These are phyloP conservation scores for Parnassius apollo DNA, from an alignment of 2,888 invertebrate species.

Conservation along the genomic window DNA sequence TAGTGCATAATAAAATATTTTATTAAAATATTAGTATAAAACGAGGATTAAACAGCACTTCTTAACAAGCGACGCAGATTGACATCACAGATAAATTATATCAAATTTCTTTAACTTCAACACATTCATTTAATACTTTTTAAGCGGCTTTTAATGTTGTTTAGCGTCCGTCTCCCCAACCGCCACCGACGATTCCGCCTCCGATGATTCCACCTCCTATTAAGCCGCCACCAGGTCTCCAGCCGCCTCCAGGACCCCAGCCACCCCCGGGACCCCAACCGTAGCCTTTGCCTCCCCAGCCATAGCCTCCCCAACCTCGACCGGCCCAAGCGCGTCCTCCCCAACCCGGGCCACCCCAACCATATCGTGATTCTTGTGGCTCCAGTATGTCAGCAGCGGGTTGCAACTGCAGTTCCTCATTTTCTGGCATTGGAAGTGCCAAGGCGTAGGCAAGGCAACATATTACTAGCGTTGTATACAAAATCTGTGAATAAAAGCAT, in stretches of 20 bases:
- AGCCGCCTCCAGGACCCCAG: background rate
- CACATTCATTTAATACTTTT: background rate
- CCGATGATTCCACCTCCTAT: background rate
- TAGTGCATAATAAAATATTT: no score
- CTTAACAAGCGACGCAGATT: background rate
- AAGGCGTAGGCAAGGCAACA: constrained; percentile 50
- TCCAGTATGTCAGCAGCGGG: constrained; percentile 16
- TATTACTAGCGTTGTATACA: constrained; percentile 45
- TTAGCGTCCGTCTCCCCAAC: background rate
- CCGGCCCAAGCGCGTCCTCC: background rate
- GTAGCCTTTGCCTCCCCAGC: constrained; percentile 11
- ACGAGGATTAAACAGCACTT: no score
- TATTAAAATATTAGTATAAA: no score
- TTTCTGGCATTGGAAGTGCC: constrained; percentile 41
- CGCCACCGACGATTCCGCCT: background rate
- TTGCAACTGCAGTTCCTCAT: background rate
- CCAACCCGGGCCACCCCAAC: constrained; percentile 19
- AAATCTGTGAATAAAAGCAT: constrained; percentile 41
- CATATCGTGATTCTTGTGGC: constrained; percentile 23
- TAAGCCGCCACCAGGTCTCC: background rate
- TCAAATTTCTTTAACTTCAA: background rate
- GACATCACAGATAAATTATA: constrained; percentile 2
- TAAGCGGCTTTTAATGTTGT: background rate
- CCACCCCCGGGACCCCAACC: background rate
- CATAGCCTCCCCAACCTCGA: constrained; percentile 10